Conservation (phyloP, 2,888 invertebrate genomes). For the Branchipolynoe longqiensis region DNA sequence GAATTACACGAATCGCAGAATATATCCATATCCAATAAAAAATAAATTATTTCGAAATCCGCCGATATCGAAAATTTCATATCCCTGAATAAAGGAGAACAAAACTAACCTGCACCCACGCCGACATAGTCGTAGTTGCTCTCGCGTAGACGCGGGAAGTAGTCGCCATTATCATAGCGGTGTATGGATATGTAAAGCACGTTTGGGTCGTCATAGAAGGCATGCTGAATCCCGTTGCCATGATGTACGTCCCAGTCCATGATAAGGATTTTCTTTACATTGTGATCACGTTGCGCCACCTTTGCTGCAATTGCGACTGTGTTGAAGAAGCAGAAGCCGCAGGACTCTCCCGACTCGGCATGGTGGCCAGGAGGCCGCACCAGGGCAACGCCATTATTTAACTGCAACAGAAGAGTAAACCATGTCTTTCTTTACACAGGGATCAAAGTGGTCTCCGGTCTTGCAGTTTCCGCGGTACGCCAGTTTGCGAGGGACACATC, state of each 20-base stretch:
- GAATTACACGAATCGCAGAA: too few species aligned
- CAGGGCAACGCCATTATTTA: conserved; percentile 46
- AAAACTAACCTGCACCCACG: conserved; percentile 83
- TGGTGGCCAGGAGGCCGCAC: conserved; percentile 90
- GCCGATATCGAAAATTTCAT: too few species aligned
- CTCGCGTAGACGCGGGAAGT: conserved; percentile 86
- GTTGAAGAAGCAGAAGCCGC: conserved; percentile 94
- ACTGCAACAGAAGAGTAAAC: conserved; percentile 10
- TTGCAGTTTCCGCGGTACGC: too few species aligned
- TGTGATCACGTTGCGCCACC: conserved; percentile 84
- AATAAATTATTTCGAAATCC: not conserved
- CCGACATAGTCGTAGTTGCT: conserved; percentile 87
- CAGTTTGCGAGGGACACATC: too few species aligned
- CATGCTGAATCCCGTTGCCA: conserved; percentile 94
- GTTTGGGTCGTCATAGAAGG: conserved; percentile 87
- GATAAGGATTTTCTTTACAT: conserved; percentile 85
- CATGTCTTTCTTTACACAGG: too few species aligned
- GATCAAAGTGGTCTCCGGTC: too few species aligned
- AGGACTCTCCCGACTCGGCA: conserved; percentile 88
- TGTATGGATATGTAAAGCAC: conserved; percentile 95
- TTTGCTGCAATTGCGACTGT: conserved; percentile 91
- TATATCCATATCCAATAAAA: not conserved
- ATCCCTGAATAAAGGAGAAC: not conserved
- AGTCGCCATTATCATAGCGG: conserved; percentile 91
- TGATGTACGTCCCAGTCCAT: conserved; percentile 97